Conservation (phyloP, 2,888 invertebrate species). For the Parnassius apollo region DNA sequence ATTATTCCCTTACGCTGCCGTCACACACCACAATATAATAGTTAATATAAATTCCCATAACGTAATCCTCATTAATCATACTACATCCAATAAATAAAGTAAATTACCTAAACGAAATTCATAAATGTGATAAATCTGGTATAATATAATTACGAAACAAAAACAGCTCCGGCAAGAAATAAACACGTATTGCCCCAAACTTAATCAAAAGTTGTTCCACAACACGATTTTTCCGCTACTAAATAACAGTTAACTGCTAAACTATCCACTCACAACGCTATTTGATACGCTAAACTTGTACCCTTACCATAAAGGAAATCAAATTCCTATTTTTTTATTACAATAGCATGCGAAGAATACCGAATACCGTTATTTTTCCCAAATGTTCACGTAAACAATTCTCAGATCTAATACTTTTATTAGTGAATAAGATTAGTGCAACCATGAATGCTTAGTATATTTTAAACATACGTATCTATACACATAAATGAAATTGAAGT, state of each 20-base stretch:
- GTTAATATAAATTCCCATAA: no score
- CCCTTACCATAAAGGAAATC: slow-evolving; percentile 2
- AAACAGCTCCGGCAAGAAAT: slow-evolving; percentile 17
- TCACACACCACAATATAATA: no score
- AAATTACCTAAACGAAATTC: neutral
- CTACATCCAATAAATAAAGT: neutral
- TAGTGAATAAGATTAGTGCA: no score
- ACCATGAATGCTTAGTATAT: no score
- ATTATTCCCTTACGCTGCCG: no score
- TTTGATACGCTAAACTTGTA: slow-evolving; percentile 20
- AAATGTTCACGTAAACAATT: no score
- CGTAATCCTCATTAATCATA: no score
- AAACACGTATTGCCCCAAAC: slow-evolving; percentile 21
- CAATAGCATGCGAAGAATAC: slow-evolving; percentile 2
- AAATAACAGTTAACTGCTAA: slow-evolving; percentile 24
- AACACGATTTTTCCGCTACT: slow-evolving; percentile 13
- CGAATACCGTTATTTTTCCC: neutral
- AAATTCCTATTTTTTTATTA: slow-evolving; percentile 9
- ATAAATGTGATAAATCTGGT: slow-evolving; percentile 20
- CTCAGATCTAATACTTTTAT: no score
- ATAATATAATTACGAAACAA: slow-evolving; percentile 28
- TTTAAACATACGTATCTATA: no score
- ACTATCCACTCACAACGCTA: slow-evolving; percentile 16
- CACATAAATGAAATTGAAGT: no score
- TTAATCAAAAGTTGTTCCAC: slow-evolving; percentile 20